Evolutionary conservation across 2,888 invertebrate species (phyloP).

Genomic region (Plagiodera versicolora): DNA sequence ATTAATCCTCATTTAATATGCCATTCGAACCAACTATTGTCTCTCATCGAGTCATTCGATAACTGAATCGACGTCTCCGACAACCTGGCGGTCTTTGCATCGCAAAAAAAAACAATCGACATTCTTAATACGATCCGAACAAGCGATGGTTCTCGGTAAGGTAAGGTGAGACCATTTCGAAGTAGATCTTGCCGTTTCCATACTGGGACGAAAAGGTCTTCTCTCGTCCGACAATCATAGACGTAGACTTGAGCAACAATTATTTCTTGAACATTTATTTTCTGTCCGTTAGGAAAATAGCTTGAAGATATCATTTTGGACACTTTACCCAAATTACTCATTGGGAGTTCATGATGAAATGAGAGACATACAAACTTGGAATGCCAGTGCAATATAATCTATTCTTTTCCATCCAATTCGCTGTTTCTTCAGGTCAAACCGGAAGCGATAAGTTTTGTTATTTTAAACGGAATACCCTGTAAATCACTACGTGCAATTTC

Average conservation of each 20-base stretch:
- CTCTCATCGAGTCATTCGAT: not conserved
- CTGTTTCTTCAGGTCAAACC: too few relatives aligned
- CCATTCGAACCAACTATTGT: not conserved
- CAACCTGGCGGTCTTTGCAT: conserved; percentile 7
- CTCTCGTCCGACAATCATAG: not conserved
- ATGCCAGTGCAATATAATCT: too few relatives aligned
- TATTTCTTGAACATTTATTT: not conserved
- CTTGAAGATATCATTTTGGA: too few relatives aligned
- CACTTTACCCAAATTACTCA: too few relatives aligned
- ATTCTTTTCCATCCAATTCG: too few relatives aligned
- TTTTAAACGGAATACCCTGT: too few relatives aligned
- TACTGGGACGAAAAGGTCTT: conserved; percentile 27
- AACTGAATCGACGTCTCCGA: conserved; percentile 1
- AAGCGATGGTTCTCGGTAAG: conserved; percentile 38
- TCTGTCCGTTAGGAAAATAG: too few relatives aligned
- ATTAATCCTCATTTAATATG: not conserved
- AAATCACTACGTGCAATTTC: too few relatives aligned
- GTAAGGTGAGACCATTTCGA: conserved; percentile 24
- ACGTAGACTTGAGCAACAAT: not conserved
- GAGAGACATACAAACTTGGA: too few relatives aligned
- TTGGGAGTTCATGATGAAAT: too few relatives aligned
- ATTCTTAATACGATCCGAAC: conserved; percentile 22
- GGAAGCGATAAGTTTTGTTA: too few relatives aligned
- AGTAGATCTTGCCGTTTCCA: conserved; percentile 38
- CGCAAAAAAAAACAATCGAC: conserved; percentile 18